Percentiles rank a stretch among this genome's conserved stretches.
Conservation (phyloP, 2,888 invertebrate species). For the Euclidia mi region DNA sequence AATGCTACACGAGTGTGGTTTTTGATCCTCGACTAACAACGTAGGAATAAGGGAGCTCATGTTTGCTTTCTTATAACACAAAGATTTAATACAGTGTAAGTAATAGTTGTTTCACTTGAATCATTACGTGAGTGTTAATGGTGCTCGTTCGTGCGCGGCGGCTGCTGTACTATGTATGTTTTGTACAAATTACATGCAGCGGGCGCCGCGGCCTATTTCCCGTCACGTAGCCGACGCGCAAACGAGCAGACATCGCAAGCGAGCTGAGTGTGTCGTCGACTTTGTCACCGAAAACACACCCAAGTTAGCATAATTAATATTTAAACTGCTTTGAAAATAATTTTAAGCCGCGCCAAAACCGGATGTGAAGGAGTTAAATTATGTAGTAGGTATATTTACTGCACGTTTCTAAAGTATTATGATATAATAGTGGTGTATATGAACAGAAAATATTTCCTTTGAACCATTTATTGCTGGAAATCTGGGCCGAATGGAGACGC, state of each 20-base stretch:
- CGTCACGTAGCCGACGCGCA: slow-evolving; percentile 72
- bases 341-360: not conserved
- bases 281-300: slow-evolving; percentile 35
- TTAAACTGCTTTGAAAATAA: slow-evolving; percentile 8
- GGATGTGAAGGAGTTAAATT: not conserved
- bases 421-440: too few species aligned
- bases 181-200: slow-evolving; percentile 54
- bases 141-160: slow-evolving; percentile 43
- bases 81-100: slow-evolving; percentile 39
- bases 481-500: too few species aligned
- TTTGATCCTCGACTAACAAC: slow-evolving; percentile 79
- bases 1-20: slow-evolving; percentile 69
- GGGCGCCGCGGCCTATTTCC: slow-evolving; percentile 69
- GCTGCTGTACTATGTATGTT: slow-evolving; percentile 49
- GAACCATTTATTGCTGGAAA: too few species aligned
- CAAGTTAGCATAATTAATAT: slow-evolving; percentile 39
- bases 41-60: slow-evolving; percentile 66
- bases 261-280: slow-evolving; percentile 56
- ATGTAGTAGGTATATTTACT: too few species aligned
- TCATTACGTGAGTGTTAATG: slow-evolving; percentile 34
- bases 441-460: too few species aligned
- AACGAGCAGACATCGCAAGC: slow-evolving; percentile 69
- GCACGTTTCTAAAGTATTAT: too few species aligned
- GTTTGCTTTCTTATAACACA: slow-evolving; percentile 46
- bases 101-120: slow-evolving; percentile 22